Evolutionary conservation across 2,113 vertebrate species (phyloP).

Genomic region (Cygnus atratus): DNA sequence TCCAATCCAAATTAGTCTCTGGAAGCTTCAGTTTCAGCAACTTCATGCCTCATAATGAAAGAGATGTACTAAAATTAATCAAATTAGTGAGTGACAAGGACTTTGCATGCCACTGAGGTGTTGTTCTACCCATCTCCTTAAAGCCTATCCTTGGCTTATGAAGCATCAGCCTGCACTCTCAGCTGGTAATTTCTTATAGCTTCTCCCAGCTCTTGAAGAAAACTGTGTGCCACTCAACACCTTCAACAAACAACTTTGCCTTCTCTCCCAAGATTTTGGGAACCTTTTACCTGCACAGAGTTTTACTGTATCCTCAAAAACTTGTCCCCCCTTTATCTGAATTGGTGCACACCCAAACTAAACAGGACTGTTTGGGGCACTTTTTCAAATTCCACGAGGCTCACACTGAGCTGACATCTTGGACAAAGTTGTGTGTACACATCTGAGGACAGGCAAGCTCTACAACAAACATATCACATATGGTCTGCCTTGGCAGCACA

Average conservation of each 20-base stretch:
- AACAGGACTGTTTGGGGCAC: neutral
- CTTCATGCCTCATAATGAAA: neutral
- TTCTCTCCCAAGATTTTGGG: neutral
- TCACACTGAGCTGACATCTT: neutral
- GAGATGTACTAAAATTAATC: constrained; percentile 23
- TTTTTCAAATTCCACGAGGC: neutral
- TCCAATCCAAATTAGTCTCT: constrained; percentile 1
- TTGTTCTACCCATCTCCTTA: neutral
- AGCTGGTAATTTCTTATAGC: neutral
- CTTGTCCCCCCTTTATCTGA: neutral
- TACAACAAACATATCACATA: neutral
- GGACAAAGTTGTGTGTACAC: accelerated
- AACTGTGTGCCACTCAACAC: neutral
- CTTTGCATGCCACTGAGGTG: neutral
- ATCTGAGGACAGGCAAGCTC: neutral
- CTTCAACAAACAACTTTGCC: neutral
- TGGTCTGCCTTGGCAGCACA: neutral
- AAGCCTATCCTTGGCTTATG: neutral
- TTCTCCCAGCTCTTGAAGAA: neutral
- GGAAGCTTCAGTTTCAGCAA: constrained; percentile 4
- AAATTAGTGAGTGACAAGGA: neutral
- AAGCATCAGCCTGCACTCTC: neutral
- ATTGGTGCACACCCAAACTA: neutral
- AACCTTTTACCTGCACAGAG: neutral
- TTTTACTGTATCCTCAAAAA: neutral